These are phyloP conservation scores for Drosophila pseudotalamancana DNA, from an alignment of 2,888 invertebrate genomes.

Conservation along the genomic window DNA sequence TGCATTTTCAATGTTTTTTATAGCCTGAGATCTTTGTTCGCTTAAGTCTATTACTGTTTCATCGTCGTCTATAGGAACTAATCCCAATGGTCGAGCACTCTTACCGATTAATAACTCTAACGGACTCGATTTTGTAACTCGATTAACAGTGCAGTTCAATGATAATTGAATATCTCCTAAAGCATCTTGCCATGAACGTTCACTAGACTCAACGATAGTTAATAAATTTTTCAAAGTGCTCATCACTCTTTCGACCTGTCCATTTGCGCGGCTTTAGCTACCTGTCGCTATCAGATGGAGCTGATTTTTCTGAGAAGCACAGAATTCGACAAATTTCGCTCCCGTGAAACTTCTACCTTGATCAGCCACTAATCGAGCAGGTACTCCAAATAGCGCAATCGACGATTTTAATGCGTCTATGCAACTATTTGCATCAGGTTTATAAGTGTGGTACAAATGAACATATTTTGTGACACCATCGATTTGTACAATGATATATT, in stretches of 20 bases:
- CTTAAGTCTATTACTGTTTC: neutral
- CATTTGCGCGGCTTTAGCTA: constrained; percentile 3
- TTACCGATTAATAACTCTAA: neutral
- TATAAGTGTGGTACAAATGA: neutral
- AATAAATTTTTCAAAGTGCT: constrained; percentile 6
- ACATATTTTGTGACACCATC: constrained; percentile 1
- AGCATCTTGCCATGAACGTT: neutral
- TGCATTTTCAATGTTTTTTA: constrained; percentile 2
- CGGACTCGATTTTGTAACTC: neutral
- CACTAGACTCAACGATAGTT: neutral
- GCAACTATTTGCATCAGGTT: constrained; percentile 3
- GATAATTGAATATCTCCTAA: neutral
- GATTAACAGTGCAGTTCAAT: constrained; percentile 3
- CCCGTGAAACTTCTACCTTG: constrained; percentile 26
- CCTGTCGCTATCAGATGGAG: constrained; percentile 9
- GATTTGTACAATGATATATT: no score
- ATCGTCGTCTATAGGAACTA: neutral
- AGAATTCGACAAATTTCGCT: constrained; percentile 3
- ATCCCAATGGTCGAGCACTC: neutral
- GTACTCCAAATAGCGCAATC: constrained; percentile 14
- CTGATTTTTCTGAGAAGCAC: constrained; percentile 11
- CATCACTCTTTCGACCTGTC: constrained; percentile 4
- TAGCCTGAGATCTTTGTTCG: neutral
- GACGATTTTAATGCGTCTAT: constrained; percentile 7
- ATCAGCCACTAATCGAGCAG: constrained; percentile 19